Evolutionary conservation across 2,888 invertebrate species (phyloP), one percentile per base, ranked within the genome.

Genomic region (Erebia epiphron): DNA sequence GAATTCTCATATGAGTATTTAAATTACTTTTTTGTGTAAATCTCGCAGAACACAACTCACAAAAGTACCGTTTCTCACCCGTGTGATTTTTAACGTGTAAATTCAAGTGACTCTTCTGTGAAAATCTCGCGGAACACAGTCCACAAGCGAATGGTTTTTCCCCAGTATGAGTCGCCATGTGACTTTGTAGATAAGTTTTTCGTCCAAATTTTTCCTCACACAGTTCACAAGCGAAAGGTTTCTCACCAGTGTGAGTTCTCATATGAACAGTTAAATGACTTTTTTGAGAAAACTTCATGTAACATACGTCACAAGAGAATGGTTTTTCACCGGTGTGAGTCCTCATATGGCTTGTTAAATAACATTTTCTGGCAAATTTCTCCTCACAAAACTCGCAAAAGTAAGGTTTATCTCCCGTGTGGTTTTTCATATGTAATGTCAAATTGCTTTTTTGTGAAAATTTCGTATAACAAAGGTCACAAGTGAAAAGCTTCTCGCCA

Each of bases 401-500:
- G 52, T 14, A 52, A 7, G 52, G 52, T 16, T 52, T 52, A 1
- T 52, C 16, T 7, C 52, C 52, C 1, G 52, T 16, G 16, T 52
- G 52, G 9, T 10, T 8, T 10, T 49, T 49, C 49, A 49, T 49
- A 14, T 49, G 49, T 14, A 11, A 13, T 7, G 10, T 49, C 14
- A 49, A 35, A 35, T 35, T 35, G 35, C 35, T 35, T 35, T 35
- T 35, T 35, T 35, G 35, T 35, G 35, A 35, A 54, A 54, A 50
- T 50, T 50, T 50, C 41, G 2, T 41, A 3, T 0, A 2, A 35
- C 49, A 62, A 5, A 10, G 49, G 2, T 11, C 3, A 13, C 49
- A 62, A 49, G 18, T 1, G 49, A 62, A 62, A 21, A 13, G 35
- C 21, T 63, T 63, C 16, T 63, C 35, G n/a, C 35, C 63, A 9